These are phyloP conservation scores for Ctena decussata DNA, from an alignment of 2,888 invertebrate species.

Conservation along the genomic window DNA sequence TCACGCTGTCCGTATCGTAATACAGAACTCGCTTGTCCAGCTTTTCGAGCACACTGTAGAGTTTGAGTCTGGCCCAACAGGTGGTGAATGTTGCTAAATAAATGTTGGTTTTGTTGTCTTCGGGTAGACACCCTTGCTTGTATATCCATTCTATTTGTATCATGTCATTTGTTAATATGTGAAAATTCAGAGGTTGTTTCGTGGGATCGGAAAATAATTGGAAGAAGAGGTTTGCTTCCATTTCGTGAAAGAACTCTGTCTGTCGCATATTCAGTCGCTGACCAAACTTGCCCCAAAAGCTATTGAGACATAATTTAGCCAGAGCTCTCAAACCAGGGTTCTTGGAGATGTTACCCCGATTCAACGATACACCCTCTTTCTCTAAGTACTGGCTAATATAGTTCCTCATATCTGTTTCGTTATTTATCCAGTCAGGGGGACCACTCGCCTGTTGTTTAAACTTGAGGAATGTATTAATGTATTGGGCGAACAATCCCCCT, in stretches of 20 bases:
- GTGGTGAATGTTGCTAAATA: constrained; percentile 52
- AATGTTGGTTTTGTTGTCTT: constrained; percentile 44
- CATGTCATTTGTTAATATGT: constrained; percentile 34
- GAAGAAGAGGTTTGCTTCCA: constrained; percentile 32
- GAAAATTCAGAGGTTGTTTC: constrained; percentile 29
- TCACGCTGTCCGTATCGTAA: constrained; percentile 44
- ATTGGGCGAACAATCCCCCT: constrained; percentile 73
- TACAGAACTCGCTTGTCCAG: constrained; percentile 35
- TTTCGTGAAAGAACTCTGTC: no score
- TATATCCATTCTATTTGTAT: constrained; percentile 49
- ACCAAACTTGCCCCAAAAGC: no score
- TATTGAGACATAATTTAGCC: no score
- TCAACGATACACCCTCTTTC: no score
- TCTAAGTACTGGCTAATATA: constrained; percentile 36
- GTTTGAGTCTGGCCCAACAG: constrained; percentile 51
- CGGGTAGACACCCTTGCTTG: constrained; percentile 43
- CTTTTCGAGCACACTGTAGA: constrained; percentile 46
- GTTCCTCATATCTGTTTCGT: constrained; percentile 12
- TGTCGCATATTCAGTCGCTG: no score
- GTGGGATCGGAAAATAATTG: constrained; percentile 31
- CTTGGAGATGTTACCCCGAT: constrained; percentile 24
- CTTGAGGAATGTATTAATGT: no score
- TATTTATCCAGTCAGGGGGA: constrained; percentile 54
- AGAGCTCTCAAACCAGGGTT: constrained; percentile 44
- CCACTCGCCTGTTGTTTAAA: no score